Evolutionary conservation across 1,140 invertebrate genomes (phyloP), one percentile per base, ranked within the genome.

Genomic region (Cyrtorhinus lividipennis): DNA sequence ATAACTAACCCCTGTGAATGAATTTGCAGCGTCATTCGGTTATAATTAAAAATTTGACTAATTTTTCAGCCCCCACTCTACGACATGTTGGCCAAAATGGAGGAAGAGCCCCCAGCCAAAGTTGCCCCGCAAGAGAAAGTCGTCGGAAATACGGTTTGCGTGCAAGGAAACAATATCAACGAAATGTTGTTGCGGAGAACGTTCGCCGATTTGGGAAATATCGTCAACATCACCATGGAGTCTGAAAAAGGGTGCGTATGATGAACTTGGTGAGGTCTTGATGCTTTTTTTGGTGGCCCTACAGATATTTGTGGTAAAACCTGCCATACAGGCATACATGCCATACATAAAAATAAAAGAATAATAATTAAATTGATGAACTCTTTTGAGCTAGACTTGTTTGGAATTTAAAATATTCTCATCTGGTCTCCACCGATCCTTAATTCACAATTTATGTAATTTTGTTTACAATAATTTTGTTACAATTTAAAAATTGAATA

Each of bases 181-280:
- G 88, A 92, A 71, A 86, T 90, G 53, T 84, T 89, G 65, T 73
- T 92, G 0, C 84, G 85, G 71, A 90, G 87, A 70, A 82, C 85
- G 45, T 91, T 92, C 70, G 77, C 79, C 56, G 81, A 82, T 24
- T 86, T 85, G 75, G 90, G 89, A 30, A 84, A 81, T 66, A 90
- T 93, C 68, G 78, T 91, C 0, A 91, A 91, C 75, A 85, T 92
- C n/a, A 86, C 84, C 0, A 90, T 92, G 85, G 90, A 94, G 76
- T 80, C 83, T 67, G 88, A 92, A 66, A 92, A 90, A 75, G 84
- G 89, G 87, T 90, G n/a, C n/a, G n/a, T n/a, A n/a, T n/a, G 75
- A 2, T n/a, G n/a, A n/a, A n/a, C n/a, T n/a, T n/a, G n/a, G n/a
- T n/a, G n/a, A n/a, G n/a, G n/a, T n/a, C n/a, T n/a, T n/a, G n/a